Percentiles rank a stretch among this genome's conserved stretches.
phyloP scores from a whole-genome alignment of 1,140 invertebrate species.

The Episyrphus balteatus region DNA sequence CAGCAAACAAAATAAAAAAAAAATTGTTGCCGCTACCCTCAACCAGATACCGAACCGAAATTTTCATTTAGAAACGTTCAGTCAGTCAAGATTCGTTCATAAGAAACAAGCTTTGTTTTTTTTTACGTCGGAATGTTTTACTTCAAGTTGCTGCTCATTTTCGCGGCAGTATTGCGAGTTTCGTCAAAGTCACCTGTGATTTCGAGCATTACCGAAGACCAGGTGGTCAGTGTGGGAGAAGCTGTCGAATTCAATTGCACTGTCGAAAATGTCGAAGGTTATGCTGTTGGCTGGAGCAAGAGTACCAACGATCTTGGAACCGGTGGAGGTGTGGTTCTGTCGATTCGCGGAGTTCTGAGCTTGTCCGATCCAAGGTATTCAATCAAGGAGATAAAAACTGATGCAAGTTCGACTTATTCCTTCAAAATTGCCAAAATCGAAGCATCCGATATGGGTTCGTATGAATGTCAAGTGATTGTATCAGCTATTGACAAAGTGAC shows the following conservation, averaged over 20 bases:
- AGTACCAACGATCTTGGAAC: slow-evolving; percentile 26
- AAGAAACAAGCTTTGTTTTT: not conserved
- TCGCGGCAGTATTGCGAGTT: not conserved
- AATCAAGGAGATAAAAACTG: slow-evolving; percentile 47
- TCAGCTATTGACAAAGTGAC: slow-evolving; percentile 54
- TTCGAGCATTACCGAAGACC: slow-evolving; percentile 65
- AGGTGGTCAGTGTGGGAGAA: slow-evolving; percentile 69
- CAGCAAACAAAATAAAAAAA: too few species aligned
- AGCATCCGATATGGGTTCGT: slow-evolving; percentile 67
- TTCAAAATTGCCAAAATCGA: slow-evolving; percentile 64
- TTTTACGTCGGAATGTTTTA: not conserved
- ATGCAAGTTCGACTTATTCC: slow-evolving; percentile 51
- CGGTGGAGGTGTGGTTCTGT: slow-evolving; percentile 38
- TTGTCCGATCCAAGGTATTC: slow-evolving; percentile 63
- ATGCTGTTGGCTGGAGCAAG: slow-evolving; percentile 63
- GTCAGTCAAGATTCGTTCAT: not conserved
- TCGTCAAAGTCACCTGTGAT: slow-evolving; percentile 49
- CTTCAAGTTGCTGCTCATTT: not conserved
- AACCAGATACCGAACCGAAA: not conserved
- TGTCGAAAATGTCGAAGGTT: slow-evolving; percentile 62
- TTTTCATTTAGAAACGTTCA: not conserved
- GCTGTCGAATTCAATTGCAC: slow-evolving; percentile 65
- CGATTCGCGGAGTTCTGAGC: slow-evolving; percentile 55
- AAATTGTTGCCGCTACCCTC: too few species aligned
- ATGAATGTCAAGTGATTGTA: slow-evolving; percentile 66